These are phyloP conservation scores for Parascotia fuliginaria DNA, from an alignment of 2,888 invertebrate species.

Conservation along the genomic window DNA sequence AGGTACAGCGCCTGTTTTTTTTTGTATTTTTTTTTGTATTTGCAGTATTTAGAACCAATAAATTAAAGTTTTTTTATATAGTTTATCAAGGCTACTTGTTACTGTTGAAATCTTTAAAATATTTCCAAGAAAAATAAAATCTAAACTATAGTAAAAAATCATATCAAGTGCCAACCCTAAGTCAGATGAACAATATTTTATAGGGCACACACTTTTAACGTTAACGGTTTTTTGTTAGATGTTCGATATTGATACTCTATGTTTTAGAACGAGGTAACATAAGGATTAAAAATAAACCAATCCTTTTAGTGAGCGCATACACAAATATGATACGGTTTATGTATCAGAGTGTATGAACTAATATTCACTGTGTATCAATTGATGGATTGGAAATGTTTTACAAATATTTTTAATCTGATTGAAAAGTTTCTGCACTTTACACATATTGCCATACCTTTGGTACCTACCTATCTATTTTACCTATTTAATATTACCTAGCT, in stretches of 20 bases:
- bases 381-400: not conserved
- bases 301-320: not conserved
- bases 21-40: no score
- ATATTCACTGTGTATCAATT: not conserved
- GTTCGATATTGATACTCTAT: slow-evolving; percentile 49
- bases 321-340: not conserved
- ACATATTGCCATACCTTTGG: no score
- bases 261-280: slow-evolving; percentile 11
- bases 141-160: no score
- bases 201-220: slow-evolving; percentile 60
- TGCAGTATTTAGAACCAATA: no score
- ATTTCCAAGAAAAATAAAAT: no score
- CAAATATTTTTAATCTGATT: not conserved
- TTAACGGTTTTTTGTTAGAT: slow-evolving; percentile 55
- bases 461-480: no score
- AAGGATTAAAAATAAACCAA: slow-evolving; percentile 4
- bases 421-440: no score
- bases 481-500: no score
- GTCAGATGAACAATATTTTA: slow-evolving; percentile 55
- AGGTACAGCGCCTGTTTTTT: no score
- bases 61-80: no score
- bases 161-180: slow-evolving; percentile 30
- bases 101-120: no score
- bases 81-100: no score
- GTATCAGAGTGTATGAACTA: not conserved